Conservation (phyloP, 2,113 vertebrate genomes). For the Dasyornis broadbenti region DNA sequence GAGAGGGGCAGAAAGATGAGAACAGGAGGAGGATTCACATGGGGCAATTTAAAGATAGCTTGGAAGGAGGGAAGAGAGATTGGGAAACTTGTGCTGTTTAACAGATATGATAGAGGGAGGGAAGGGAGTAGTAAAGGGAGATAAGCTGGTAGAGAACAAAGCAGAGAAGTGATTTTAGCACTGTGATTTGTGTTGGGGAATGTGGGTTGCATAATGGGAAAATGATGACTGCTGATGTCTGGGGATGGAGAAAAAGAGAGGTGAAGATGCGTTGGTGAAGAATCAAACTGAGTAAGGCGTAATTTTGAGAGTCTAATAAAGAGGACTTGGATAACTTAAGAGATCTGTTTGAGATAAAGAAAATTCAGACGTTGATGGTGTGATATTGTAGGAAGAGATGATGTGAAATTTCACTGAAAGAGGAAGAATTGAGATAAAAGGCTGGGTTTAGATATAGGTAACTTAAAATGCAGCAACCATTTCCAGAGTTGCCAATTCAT, state of each 20-base stretch:
- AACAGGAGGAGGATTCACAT: neutral
- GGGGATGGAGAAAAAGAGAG: neutral
- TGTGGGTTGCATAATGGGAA: neutral
- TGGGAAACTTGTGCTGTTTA: neutral
- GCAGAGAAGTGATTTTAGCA: neutral
- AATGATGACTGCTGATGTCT: neutral
- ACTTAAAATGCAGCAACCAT: neutral
- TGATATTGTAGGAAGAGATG: neutral
- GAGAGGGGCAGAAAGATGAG: neutral
- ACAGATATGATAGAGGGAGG: neutral
- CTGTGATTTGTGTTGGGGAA: neutral
- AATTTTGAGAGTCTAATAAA: neutral
- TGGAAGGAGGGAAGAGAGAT: neutral
- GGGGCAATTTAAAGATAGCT: neutral
- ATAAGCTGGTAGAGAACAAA: constrained; percentile 4
- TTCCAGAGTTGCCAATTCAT: neutral
- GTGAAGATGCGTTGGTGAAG: neutral
- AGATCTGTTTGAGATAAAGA: neutral
- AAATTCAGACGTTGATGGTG: neutral
- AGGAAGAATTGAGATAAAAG: neutral
- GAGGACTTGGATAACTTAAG: neutral
- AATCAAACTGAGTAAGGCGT: neutral
- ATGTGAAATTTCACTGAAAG: neutral
- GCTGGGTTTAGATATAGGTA: neutral
- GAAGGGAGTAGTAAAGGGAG: neutral